A percentile compares a stretch with the other conserved stretches of the same genome.
phyloP scores from a whole-genome alignment of 2,113 vertebrate genomes.

The Micronisus gabar region DNA sequence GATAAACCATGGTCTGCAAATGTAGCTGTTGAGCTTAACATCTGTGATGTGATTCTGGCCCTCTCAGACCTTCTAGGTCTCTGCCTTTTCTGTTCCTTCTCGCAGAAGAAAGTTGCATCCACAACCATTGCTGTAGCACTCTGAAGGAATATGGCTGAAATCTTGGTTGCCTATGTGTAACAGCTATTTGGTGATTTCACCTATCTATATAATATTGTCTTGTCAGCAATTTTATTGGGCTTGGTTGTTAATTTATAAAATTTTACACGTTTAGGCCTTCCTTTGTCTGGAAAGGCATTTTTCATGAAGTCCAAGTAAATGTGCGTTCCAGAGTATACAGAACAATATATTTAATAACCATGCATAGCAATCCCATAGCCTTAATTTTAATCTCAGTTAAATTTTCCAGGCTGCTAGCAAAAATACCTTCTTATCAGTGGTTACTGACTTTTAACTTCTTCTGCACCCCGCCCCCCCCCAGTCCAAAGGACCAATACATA shows the following conservation, averaged over 20 bases:
- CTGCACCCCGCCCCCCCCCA: no score
- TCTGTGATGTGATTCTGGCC: neutral
- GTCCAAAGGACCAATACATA: neutral
- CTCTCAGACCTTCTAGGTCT: neutral
- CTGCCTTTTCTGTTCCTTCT: neutral
- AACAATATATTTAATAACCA: neutral
- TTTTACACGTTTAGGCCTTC: neutral
- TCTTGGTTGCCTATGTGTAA: neutral
- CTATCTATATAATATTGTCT: neutral
- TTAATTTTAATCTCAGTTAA: neutral
- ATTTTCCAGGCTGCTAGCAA: neutral
- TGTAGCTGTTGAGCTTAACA: neutral
- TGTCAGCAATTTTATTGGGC: neutral
- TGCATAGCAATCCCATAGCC: neutral
- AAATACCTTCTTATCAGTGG: neutral
- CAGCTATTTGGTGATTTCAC: neutral
- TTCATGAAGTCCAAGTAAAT: neutral
- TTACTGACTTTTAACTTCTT: neutral
- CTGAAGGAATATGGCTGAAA: neutral
- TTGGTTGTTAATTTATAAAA: neutral
- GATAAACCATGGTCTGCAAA: neutral
- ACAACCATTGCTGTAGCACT: neutral
- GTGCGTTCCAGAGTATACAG: neutral
- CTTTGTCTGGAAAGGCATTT: neutral
- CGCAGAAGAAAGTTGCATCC: neutral